Evolutionary conservation across 2,888 invertebrate genomes (phyloP), one percentile per base, ranked within the genome.

Genomic region (Corythucha ciliata): DNA sequence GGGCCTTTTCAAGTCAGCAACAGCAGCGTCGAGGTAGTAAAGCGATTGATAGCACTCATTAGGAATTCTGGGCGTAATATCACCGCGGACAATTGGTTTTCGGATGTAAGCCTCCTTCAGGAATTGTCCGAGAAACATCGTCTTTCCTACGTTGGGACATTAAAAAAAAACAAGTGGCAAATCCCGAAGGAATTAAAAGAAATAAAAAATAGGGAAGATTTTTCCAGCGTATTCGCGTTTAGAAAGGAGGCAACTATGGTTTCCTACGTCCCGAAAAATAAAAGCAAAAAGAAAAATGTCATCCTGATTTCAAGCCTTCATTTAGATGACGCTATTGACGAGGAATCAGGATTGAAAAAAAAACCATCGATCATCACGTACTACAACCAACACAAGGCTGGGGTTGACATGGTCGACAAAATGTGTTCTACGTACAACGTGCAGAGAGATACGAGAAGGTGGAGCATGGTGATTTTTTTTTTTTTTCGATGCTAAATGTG

Each of bases 21-120:
- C 44, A 40, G 37, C 37, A 27, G 47, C 14, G 18, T 33, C 21
- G 52, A 46, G 50, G 56, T 57, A 14, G 58, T 54, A 8, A 48
- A 55, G 52, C 36, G 57, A 42, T 42, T 59, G 36, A 46, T 56
- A 42, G 12, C 46, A 25, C 57, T 54, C 7, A 44, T 59, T 5
- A 14, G 42, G 25, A 49, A 46, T 4, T 49, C 57, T 20, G 55
- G 50, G 4, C 48, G 60, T 37, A 63, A 62, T 52, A 45, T 63
- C 14, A 63, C 63, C 4, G 56, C 55, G 1, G 61, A 63, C 50
- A 64, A 62, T 48, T 63, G 58, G 61, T 63, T 58, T 54, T 41
- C 47, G 10, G 27, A 40, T 16, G 34, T 52, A 16, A 34, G 29
- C 10, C 51, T 45, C 40, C 14, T 56, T 57, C 37, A 52, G 36